These are phyloP conservation scores for Drosophila paucipuncta DNA, from an alignment of 2,888 invertebrate genomes.

Conservation along the genomic window DNA sequence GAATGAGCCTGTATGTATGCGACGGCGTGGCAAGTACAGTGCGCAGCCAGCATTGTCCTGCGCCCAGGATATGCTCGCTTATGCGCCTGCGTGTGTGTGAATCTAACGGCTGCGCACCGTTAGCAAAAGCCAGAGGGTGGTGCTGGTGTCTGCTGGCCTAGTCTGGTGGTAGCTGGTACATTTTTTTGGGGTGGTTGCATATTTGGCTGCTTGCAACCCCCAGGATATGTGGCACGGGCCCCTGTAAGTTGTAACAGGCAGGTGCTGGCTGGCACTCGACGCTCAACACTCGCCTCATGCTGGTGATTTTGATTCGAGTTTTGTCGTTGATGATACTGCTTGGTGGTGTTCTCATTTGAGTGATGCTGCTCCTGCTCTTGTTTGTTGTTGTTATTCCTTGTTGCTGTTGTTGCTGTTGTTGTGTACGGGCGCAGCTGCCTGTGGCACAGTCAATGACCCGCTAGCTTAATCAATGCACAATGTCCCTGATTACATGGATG, in stretches of 20 bases:
- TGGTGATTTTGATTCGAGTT: slow-evolving; percentile 69
- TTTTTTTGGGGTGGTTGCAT: slow-evolving; percentile 66
- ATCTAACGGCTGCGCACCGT: slow-evolving; percentile 69
- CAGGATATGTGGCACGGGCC: slow-evolving; percentile 73
- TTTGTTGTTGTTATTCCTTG: not conserved
- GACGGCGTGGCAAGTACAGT: slow-evolving; percentile 66
- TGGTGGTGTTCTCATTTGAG: slow-evolving; percentile 13
- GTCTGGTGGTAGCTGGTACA: slow-evolving; percentile 24
- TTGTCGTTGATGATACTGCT: slow-evolving; percentile 35
- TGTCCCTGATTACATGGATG: slow-evolving; percentile 72
- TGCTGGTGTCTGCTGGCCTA: slow-evolving; percentile 27
- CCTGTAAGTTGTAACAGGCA: slow-evolving; percentile 79
- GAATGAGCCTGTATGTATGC: slow-evolving; percentile 27
- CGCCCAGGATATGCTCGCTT: slow-evolving; percentile 51
- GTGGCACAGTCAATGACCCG: slow-evolving; percentile 70
- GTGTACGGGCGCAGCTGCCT: slow-evolving; percentile 52
- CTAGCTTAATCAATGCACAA: slow-evolving; percentile 73
- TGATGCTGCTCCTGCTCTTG: slow-evolving; percentile 50
- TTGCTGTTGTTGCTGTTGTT: slow-evolving; percentile 9
- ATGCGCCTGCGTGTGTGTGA: slow-evolving; percentile 49
- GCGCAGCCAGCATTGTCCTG: slow-evolving; percentile 67
- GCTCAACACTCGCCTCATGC: slow-evolving; percentile 40
- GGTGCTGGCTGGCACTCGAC: slow-evolving; percentile 53
- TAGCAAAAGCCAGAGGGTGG: slow-evolving; percentile 61
- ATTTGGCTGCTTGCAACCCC: slow-evolving; percentile 58